Base-by-base conservation (phyloP, 2,888 invertebrate species). In the Enchytraeus crypticus region DNA sequence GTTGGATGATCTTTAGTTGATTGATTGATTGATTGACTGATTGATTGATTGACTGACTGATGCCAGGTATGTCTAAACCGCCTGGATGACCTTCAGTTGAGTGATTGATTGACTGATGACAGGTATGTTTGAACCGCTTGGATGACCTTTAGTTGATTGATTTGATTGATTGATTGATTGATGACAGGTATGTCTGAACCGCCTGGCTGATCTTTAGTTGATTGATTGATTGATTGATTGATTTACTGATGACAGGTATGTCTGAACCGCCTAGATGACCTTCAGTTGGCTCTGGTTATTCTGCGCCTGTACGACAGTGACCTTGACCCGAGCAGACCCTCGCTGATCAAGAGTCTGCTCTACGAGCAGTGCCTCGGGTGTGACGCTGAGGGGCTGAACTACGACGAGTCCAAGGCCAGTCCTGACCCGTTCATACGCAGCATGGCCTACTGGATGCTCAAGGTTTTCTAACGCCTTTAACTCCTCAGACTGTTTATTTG, bases 371-470 rank as follows among this genome's bases (percentile, higher is more conserved):
- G 76, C 47, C 71, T 78, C n/a, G 77, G 77, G 49, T 69, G 70
- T 62, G 71, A 72, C 53, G 66, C 64, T 11, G 62, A 57, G 51
- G 84, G 83, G 1, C 85, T 83, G n/a, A 85, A 87, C 71, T 84
- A 87, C 66, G 87, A 88, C 70, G 75, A 86, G 30, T 61, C 63
- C 51, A 67, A 66, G 46, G 68, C 69, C 5, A 70, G 73, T 60
- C 69, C 75, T 0, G 97, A 99, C 82, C 97, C 98, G 0, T 99
- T 99, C 81, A 82, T 96, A 23, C 86, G 98, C 2, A 97, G 97
- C 3, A 98, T 98, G 90, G 90, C 96, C 0, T 83, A 92, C 47
- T 99, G 98, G 98, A 87, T 91, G 67, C 81, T 98, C 57, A 92
- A 92, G 76, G 92, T n/a, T n/a, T n/a, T n/a, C n/a, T n/a, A n/a